phyloP scores from a whole-genome alignment of 1,140 invertebrate species.

The Meloidogyne floridensis region DNA sequence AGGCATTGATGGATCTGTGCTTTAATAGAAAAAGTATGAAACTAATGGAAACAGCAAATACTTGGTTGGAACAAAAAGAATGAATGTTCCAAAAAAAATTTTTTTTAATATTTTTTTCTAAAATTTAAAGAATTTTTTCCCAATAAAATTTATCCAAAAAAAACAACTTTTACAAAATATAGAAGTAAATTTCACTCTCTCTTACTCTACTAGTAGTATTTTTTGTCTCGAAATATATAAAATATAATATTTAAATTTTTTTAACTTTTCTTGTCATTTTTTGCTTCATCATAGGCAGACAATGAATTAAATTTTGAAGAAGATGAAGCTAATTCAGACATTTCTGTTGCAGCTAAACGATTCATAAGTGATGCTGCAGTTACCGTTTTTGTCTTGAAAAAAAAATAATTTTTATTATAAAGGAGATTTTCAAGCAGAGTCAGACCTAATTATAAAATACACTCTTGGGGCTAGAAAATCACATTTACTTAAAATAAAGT shows the following conservation, averaged over 20 bases:
- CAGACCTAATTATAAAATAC: too few relatives aligned
- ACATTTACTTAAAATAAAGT: too few relatives aligned
- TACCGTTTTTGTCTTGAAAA: constrained; percentile 27
- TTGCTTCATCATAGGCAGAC: not conserved
- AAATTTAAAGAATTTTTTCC: too few relatives aligned
- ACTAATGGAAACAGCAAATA: too few relatives aligned
- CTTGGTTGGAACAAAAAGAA: too few relatives aligned
- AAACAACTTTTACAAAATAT: not conserved
- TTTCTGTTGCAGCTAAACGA: constrained; percentile 15
- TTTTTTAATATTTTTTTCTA: too few relatives aligned
- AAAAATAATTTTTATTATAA: not conserved
- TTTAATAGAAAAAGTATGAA: too few relatives aligned
- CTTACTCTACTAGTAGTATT: not conserved
- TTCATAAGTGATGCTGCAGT: constrained; percentile 16
- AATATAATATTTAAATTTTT: not conserved
- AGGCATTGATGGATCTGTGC: not conserved
- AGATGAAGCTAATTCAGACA: constrained; percentile 12
- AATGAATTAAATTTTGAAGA: constrained; percentile 28
- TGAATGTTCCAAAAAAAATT: too few relatives aligned
- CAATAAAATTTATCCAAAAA: not conserved
- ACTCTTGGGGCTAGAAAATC: too few relatives aligned
- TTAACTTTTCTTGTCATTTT: not conserved
- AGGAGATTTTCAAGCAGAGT: too few relatives aligned
- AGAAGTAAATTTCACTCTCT: not conserved
- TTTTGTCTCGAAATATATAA: not conserved